These are phyloP conservation scores for Geococcyx californianus DNA, from an alignment of 2,113 vertebrate species.

Conservation along the genomic window DNA sequence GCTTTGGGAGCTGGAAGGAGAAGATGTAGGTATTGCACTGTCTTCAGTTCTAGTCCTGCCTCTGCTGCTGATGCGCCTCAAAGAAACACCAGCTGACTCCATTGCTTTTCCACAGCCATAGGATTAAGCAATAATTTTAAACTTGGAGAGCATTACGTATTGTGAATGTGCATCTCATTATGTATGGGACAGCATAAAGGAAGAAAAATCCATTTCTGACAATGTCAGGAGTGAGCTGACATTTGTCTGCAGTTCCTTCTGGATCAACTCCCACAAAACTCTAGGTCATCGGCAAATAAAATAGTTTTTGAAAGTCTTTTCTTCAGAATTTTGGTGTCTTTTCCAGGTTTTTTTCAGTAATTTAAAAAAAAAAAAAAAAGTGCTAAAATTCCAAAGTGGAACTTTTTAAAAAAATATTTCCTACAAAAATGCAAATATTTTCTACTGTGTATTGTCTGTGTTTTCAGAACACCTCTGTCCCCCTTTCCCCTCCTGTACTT, in stretches of 20 bases:
- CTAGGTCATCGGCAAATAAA: constrained; percentile 1
- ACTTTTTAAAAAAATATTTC: not conserved
- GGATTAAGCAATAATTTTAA: constrained; percentile 47
- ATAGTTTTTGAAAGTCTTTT: not conserved
- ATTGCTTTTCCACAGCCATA: constrained; percentile 20
- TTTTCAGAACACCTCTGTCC: not conserved
- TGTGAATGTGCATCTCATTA: constrained; percentile 34
- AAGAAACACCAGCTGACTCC: constrained; percentile 43
- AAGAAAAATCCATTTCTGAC: constrained; percentile 54
- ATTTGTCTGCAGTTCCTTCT: not conserved
- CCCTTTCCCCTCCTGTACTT: not conserved
- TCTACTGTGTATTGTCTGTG: not conserved
- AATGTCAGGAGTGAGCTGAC: constrained; percentile 30
- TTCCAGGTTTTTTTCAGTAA: not conserved
- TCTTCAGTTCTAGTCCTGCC: constrained; percentile 47
- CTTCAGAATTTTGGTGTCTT: not conserved
- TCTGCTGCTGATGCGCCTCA: constrained; percentile 6
- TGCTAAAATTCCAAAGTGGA: not conserved
- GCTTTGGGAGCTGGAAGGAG: constrained; percentile 54
- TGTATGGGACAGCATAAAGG: not conserved
- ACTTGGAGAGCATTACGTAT: constrained; percentile 21
- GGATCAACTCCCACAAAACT: not conserved
- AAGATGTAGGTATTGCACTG: constrained; percentile 41
- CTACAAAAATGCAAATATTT: not conserved
- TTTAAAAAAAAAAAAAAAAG: not conserved